phyloP scores from a whole-genome alignment of 2,888 invertebrate species.

The Chrysina gloriosa region DNA sequence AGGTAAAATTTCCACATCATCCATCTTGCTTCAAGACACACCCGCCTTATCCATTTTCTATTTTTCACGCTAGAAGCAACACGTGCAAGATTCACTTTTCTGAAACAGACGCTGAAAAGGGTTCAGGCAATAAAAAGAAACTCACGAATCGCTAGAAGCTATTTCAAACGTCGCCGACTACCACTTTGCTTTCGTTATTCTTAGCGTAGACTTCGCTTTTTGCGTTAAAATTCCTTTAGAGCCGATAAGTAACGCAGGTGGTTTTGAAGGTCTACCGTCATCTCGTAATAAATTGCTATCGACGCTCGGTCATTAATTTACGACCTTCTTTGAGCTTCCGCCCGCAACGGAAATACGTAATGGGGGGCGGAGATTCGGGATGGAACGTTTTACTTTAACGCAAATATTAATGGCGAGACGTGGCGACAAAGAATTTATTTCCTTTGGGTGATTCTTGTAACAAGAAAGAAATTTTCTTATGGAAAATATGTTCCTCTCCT shows the following conservation, averaged over 20 bases:
- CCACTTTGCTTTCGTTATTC: not conserved
- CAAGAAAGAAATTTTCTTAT: not conserved
- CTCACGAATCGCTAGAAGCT: not conserved
- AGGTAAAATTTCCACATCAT: too few relatives aligned
- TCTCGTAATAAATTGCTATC: constrained; percentile 24
- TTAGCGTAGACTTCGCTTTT: not conserved
- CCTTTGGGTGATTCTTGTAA: not conserved
- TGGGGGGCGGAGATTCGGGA: constrained; percentile 2
- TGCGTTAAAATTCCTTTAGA: constrained; percentile 8
- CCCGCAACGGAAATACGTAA: constrained; percentile 17
- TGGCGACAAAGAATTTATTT: constrained; percentile 1
- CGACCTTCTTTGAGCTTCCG: constrained; percentile 17
- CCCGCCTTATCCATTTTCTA: not conserved
- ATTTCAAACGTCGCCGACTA: not conserved
- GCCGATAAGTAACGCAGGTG: constrained; percentile 29
- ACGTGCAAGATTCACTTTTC: not conserved
- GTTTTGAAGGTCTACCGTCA: constrained; percentile 13
- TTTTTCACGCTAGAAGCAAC: not conserved
- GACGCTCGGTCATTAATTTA: constrained; percentile 20
- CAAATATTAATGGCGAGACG: constrained; percentile 6
- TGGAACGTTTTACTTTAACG: constrained; percentile 5
- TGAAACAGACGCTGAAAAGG: not conserved
- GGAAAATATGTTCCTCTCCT: too few relatives aligned
- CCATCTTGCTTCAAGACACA: not conserved
- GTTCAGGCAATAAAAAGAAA: not conserved